These are phyloP conservation scores for Drosophila aff. DNA, from an alignment of 1,140 invertebrate species.

Conservation along the genomic window DNA sequence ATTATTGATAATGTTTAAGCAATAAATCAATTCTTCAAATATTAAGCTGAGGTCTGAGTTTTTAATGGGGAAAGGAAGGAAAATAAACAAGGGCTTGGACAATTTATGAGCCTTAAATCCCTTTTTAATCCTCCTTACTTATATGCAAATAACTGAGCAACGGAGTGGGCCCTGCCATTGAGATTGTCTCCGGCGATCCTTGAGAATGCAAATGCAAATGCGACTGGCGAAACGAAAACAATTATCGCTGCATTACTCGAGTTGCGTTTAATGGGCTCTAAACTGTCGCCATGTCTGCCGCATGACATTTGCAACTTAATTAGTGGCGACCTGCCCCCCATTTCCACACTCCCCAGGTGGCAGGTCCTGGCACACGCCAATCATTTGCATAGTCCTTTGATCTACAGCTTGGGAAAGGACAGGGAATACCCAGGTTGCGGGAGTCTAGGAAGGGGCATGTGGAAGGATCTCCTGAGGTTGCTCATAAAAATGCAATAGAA, in stretches of 20 bases:
- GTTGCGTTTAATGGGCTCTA: slow-evolving; percentile 76
- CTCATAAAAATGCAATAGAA: slow-evolving; percentile 61
- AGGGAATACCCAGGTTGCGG: neutral
- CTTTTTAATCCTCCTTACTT: neutral
- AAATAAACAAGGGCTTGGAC: neutral
- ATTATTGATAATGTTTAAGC: slow-evolving; percentile 83
- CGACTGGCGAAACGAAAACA: slow-evolving; percentile 67
- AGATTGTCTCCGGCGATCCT: slow-evolving; percentile 34
- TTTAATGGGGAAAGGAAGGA: neutral
- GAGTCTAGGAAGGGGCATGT: neutral
- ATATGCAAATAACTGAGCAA: slow-evolving; percentile 66
- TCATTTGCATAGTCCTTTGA: slow-evolving; percentile 76
- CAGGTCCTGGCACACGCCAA: slow-evolving; percentile 35
- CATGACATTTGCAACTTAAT: slow-evolving; percentile 73
- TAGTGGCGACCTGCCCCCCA: slow-evolving; percentile 60
- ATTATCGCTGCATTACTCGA: slow-evolving; percentile 75
- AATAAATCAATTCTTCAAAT: slow-evolving; percentile 81
- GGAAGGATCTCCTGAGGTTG: slow-evolving; percentile 18
- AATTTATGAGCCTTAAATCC: neutral
- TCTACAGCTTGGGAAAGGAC: slow-evolving; percentile 46
- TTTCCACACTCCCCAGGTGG: slow-evolving; percentile 40
- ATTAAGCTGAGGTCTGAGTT: slow-evolving; percentile 1
- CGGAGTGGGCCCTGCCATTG: slow-evolving; percentile 22
- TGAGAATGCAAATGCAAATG: slow-evolving; percentile 75
- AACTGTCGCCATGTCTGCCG: slow-evolving; percentile 58